These are phyloP conservation scores for Lasiurus borealis DNA, from an alignment of 2,113 vertebrate genomes.

Conservation along the genomic window DNA sequence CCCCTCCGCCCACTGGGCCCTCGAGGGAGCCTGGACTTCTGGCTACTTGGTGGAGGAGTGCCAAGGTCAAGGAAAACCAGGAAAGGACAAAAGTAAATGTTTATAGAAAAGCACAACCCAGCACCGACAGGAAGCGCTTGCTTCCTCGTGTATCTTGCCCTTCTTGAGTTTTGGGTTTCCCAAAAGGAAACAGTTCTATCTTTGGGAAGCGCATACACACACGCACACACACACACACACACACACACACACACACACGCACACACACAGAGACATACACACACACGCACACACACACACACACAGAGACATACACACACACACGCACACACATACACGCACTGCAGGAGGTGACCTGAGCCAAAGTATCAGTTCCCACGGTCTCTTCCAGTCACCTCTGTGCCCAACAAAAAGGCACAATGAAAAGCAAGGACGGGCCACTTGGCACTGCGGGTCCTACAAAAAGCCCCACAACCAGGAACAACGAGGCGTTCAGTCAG, in stretches of 20 bases:
- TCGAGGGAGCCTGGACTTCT: background rate
- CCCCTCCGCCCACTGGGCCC: background rate
- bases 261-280: background rate
- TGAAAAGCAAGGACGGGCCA: no score
- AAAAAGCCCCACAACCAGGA: accelerated
- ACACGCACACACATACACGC: background rate
- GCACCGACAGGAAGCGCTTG: background rate
- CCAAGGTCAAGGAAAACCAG: background rate
- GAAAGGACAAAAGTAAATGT: conserved; percentile 14
- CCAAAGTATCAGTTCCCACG: background rate
- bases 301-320: no score
- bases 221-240: background rate
- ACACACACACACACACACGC: no score
- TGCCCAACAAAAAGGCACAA: background rate
- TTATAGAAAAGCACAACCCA: background rate
- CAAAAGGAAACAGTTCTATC: conserved; percentile 23
- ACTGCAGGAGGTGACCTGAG: background rate
- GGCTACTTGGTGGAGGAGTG: background rate
- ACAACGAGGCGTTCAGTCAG: background rate
- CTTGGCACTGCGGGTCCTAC: no score
- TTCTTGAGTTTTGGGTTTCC: conserved; percentile 30
- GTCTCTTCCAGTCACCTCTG: background rate
- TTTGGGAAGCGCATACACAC: background rate
- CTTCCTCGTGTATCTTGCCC: background rate
- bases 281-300: no score